Percentiles rank a stretch among this genome's conserved stretches.
These are phyloP conservation scores for Idaea dimidiata DNA, from an alignment of 2,888 invertebrate species.

Conservation along the genomic window DNA sequence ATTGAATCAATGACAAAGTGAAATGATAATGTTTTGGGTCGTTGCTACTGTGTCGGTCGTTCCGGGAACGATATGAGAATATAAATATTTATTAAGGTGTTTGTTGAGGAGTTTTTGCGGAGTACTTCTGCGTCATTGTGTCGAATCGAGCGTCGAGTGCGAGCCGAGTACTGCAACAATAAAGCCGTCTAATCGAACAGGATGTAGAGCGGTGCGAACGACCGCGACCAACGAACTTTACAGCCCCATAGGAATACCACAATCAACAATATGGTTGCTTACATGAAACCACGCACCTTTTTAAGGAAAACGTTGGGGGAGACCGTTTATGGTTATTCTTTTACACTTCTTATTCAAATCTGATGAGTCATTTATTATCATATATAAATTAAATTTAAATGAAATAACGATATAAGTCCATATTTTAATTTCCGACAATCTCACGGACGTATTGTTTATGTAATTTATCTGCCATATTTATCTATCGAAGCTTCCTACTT, in stretches of 20 bases:
- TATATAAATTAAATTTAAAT: neutral
- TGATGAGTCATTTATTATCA: neutral
- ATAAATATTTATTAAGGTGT: constrained; percentile 47
- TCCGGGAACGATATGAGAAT: constrained; percentile 32
- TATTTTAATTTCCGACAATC: neutral
- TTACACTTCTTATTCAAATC: neutral
- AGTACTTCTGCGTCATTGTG: constrained; percentile 17
- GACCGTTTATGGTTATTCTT: neutral
- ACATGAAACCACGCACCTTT: constrained; percentile 3
- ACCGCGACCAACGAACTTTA: constrained; percentile 61
- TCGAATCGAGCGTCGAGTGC: constrained; percentile 32
- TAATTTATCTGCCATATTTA: neutral
- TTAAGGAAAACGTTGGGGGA: neutral
- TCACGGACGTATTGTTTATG: neutral
- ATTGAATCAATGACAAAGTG: constrained; percentile 39
- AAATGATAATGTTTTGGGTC: constrained; percentile 37
- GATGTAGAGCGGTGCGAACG: constrained; percentile 64
- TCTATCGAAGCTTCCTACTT: neutral
- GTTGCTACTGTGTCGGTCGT: constrained; percentile 35
- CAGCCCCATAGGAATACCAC: constrained; percentile 47
- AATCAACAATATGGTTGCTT: constrained; percentile 21
- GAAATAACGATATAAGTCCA: neutral
- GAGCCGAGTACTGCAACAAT: constrained; percentile 51
- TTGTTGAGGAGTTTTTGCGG: constrained; percentile 23
- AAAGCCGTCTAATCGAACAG: constrained; percentile 56